Evolutionary conservation across 1,140 invertebrate genomes (phyloP).

Genomic region (Achatina immaculata): DNA sequence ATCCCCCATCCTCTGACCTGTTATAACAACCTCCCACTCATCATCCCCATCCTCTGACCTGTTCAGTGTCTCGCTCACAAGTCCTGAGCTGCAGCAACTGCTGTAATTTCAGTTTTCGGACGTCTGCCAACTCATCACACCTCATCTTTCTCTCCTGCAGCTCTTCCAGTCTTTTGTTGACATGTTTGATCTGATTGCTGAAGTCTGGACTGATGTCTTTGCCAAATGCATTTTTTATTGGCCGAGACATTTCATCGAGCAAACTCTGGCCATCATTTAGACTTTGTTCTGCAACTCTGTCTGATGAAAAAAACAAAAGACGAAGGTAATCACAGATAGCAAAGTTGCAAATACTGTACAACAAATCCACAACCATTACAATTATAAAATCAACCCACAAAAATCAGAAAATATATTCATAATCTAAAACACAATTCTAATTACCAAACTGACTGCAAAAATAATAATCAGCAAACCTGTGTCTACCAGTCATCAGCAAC

Average conservation of each 20-base stretch:
- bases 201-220: conserved; percentile 82
- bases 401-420: too few species aligned
- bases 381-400: too few species aligned
- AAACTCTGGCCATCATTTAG: conserved; percentile 82
- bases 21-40: too few species aligned
- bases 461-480: too few species aligned
- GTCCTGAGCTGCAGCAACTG: conserved; percentile 81
- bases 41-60: conserved; percentile 69
- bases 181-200: conserved; percentile 79
- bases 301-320: conserved; percentile 55
- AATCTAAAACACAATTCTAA: too few species aligned
- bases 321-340: too few species aligned
- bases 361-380: too few species aligned
- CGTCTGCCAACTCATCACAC: conserved; percentile 73
- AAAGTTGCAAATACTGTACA: too few species aligned
- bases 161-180: conserved; percentile 77
- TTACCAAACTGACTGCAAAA: too few species aligned
- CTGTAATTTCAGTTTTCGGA: conserved; percentile 81
- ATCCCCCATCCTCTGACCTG: too few species aligned
- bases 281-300: conserved; percentile 56
- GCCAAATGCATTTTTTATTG: conserved; percentile 83
- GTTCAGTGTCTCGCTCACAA: conserved; percentile 82
- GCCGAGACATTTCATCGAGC: conserved; percentile 83
- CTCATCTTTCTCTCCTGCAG: conserved; percentile 71
- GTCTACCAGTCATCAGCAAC: too few species aligned